These are phyloP conservation scores for Taurulus bubalis DNA, from an alignment of 2,113 vertebrate species.

Conservation along the genomic window DNA sequence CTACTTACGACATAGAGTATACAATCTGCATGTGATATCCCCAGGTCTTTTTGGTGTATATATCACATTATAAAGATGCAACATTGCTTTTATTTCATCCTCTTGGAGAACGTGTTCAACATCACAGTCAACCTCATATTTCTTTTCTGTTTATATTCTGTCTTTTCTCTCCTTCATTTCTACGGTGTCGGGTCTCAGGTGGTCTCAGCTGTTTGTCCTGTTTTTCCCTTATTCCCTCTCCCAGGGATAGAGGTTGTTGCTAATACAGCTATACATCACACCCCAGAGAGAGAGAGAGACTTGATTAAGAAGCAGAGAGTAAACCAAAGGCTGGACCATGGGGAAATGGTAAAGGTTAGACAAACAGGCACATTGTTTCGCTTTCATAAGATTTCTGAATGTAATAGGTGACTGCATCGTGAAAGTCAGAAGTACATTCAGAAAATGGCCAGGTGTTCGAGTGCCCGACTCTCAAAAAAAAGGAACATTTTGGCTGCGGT, in stretches of 20 bases:
- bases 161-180: not conserved
- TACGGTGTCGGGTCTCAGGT: constrained; percentile 44
- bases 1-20: not conserved
- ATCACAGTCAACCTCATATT: not conserved
- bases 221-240: constrained; percentile 40
- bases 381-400: not conserved
- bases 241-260: constrained; percentile 25
- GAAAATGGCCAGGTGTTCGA: not conserved
- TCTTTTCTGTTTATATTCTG: not conserved
- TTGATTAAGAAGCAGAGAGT: constrained; percentile 22
- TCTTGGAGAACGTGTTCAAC: not conserved
- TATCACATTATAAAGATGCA: not conserved
- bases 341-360: constrained; percentile 14
- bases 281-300: not conserved
- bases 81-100: not conserved
- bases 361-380: not conserved
- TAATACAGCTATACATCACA: constrained; percentile 59
- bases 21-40: not conserved
- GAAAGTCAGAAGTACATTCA: not conserved
- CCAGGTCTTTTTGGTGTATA: not conserved
- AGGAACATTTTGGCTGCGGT: not conserved
- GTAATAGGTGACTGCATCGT: not conserved
- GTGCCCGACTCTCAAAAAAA: not conserved
- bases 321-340: not conserved
- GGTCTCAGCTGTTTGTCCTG: constrained; percentile 40